These are phyloP conservation scores for Pocota personata DNA, from an alignment of 2,888 invertebrate species.

Conservation along the genomic window DNA sequence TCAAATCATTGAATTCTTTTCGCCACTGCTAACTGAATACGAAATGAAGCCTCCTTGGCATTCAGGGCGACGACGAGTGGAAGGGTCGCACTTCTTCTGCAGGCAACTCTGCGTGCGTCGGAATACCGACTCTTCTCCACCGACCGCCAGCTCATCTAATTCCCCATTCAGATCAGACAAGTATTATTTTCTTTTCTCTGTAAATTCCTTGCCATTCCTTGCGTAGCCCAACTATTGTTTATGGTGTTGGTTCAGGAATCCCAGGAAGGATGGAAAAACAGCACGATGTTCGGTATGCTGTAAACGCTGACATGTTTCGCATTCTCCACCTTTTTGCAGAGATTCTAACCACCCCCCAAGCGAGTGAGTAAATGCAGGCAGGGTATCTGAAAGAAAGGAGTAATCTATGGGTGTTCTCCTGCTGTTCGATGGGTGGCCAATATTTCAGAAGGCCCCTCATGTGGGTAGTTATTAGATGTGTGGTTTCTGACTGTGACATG, in stretches of 20 bases:
- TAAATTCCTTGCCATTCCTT: slow-evolving; percentile 62
- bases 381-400: slow-evolving; percentile 39
- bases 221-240: slow-evolving; percentile 69
- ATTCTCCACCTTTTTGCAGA: slow-evolving; percentile 64
- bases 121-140: slow-evolving; percentile 3
- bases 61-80: slow-evolving; percentile 16
- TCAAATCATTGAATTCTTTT: slow-evolving; percentile 73
- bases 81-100: not conserved
- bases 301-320: slow-evolving; percentile 68
- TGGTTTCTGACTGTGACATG: slow-evolving; percentile 71
- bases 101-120: slow-evolving; percentile 29
- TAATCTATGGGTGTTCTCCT: slow-evolving; percentile 40
- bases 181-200: slow-evolving; percentile 70
- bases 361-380: slow-evolving; percentile 1
- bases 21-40: slow-evolving; percentile 66
- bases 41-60: slow-evolving; percentile 66
- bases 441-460: slow-evolving; percentile 44
- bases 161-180: slow-evolving; percentile 70
- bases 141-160: slow-evolving; percentile 47
- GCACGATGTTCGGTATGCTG: slow-evolving; percentile 67
- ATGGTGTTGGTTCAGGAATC: slow-evolving; percentile 69
- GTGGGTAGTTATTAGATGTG: slow-evolving; percentile 69
- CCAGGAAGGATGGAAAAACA: slow-evolving; percentile 18
- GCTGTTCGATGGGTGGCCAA: slow-evolving; percentile 50
- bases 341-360: slow-evolving; percentile 36